Evolutionary conservation across 2,113 vertebrate genomes (phyloP), one percentile per base, ranked within the genome.

Genomic region (Cyanocitta stelleri): DNA sequence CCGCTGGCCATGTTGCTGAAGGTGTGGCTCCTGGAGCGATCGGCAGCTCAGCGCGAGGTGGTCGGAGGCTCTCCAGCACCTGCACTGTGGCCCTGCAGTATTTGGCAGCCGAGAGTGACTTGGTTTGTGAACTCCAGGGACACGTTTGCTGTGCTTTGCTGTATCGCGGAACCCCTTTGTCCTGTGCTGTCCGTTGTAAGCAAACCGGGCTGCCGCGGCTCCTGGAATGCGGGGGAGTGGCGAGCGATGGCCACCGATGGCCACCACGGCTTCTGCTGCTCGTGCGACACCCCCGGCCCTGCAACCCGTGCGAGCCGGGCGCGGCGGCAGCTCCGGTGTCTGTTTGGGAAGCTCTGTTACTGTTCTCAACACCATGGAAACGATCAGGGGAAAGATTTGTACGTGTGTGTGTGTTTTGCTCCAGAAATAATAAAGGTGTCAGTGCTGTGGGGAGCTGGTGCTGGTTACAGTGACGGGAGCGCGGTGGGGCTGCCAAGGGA

Each of bases 401-500:
- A 90, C 71, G 63, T 27, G 78, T n/a, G 64, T 68, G 75, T 55
- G 79, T 90, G 59, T 85, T 90, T 90, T 83, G 87, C 87, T 90
- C 63, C 87, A 83, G 87, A 90, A 83, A 83, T 19, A 83, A 83
- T 89, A 89, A 89, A 90, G 71, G 79, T 83, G 79, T 90, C 87
- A 83, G 87, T 90, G 87, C 87, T 90, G 87, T 83, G 87, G 87
- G 87, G 63, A 90, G 11, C 59, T 83, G 63, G 55, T 83, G 63
- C 55, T 83, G 48, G 21, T 90, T 83, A 6, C 7, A 16, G 20
- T 55, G 39, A 41, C 4, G 87, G 54, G 78, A 54, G n/a, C 78
- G 87, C 78, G 24, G 69, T 11, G 52, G 52, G 61, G 59, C 5
- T 19, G 52, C 32, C 26, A 2, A 3, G 35, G 56, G 69, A 6